These are phyloP conservation scores for Cacoxenus indagator DNA, from an alignment of 2,888 invertebrate genomes.

Conservation along the genomic window DNA sequence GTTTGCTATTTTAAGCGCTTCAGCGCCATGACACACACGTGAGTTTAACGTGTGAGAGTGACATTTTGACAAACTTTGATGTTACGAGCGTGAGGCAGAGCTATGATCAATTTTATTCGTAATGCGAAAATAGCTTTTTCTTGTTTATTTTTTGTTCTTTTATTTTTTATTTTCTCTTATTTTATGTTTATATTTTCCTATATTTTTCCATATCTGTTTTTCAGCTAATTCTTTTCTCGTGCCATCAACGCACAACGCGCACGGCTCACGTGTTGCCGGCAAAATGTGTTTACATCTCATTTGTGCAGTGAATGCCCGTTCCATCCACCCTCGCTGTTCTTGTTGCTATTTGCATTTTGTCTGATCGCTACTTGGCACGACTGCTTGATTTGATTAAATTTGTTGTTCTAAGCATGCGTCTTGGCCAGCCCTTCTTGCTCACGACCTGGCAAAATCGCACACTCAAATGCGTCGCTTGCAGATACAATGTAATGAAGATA, in stretches of 20 bases:
- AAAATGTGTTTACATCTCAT: slow-evolving; percentile 37
- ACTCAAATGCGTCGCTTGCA: background rate
- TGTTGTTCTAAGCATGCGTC: background rate
- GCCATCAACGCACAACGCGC: background rate
- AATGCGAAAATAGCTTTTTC: background rate
- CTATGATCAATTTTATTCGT: slow-evolving; percentile 47
- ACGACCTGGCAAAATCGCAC: background rate
- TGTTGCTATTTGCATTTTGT: slow-evolving; percentile 24
- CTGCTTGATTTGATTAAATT: background rate
- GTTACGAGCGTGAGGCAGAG: slow-evolving; percentile 37
- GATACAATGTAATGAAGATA: background rate
- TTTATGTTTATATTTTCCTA: slow-evolving; percentile 1
- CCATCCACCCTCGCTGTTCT: no score
- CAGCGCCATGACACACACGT: slow-evolving; percentile 40
- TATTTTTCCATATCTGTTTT: background rate
- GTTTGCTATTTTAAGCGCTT: slow-evolving; percentile 43
- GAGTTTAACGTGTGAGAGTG: slow-evolving; percentile 50
- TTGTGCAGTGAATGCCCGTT: background rate
- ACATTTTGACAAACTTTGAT: background rate
- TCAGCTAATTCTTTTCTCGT: slow-evolving; percentile 15
- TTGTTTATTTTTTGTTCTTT: background rate
- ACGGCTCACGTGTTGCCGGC: slow-evolving; percentile 3
- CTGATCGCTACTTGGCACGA: slow-evolving; percentile 35
- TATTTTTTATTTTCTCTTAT: background rate
- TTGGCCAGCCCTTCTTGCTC: background rate